These are phyloP conservation scores for Sphecodes monilicornis DNA, from an alignment of 2,888 invertebrate genomes.

Conservation along the genomic window DNA sequence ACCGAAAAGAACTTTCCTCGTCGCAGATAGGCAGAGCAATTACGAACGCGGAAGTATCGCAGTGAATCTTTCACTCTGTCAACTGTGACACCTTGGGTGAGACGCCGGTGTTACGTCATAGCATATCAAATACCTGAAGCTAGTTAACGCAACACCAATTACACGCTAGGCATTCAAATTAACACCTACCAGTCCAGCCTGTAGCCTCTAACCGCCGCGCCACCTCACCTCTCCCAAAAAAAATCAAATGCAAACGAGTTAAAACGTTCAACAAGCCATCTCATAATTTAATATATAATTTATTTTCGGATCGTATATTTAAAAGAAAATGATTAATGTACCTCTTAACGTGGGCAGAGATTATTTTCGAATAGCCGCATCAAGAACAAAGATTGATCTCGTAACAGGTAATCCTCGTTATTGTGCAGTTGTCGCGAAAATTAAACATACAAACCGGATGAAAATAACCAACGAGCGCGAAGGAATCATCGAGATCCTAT, in stretches of 20 bases:
- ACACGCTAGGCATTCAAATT: neutral
- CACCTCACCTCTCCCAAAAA: too few species aligned
- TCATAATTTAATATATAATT: too few species aligned
- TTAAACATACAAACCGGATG: neutral
- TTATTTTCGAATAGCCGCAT: too few species aligned
- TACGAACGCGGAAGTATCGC: conserved; percentile 40
- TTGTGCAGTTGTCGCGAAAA: neutral
- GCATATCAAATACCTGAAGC: neutral
- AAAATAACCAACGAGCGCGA: neutral
- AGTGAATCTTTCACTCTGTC: conserved; percentile 25
- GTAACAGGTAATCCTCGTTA: too few species aligned
- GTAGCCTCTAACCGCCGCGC: too few species aligned
- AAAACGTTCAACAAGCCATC: too few species aligned
- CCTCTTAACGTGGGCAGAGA: too few species aligned
- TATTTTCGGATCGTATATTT: too few species aligned
- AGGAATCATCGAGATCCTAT: neutral
- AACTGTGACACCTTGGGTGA: neutral
- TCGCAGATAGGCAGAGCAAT: conserved; percentile 21
- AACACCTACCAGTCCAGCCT: too few species aligned
- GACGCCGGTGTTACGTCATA: neutral
- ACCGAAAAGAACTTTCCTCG: conserved; percentile 46
- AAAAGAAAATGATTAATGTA: too few species aligned
- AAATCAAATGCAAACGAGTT: too few species aligned
- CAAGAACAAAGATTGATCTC: too few species aligned
- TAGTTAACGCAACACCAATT: neutral